Percentiles rank a stretch among this genome's conserved stretches.
Evolutionary conservation across 2,797 vertebrate genomes (phyloP).

Genomic region (Danio choprae): DNA sequence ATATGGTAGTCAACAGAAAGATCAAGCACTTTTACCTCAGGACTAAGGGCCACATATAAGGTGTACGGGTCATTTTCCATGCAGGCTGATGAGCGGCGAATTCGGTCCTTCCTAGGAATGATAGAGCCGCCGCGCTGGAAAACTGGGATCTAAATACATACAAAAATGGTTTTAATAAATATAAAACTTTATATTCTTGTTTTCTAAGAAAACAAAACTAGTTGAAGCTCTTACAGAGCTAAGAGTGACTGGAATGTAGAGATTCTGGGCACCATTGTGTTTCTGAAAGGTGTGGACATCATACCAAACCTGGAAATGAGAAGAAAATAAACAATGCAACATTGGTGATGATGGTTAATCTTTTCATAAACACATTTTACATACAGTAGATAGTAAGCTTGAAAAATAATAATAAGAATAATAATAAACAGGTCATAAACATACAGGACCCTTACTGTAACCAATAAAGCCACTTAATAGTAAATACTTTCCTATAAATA

Average conservation of each 20-base stretch:
- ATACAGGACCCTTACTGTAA: no score
- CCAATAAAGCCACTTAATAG: no score
- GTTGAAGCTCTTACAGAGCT: slow-evolving; percentile 79
- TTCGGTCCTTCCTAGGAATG: slow-evolving; percentile 85
- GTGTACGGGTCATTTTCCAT: slow-evolving; percentile 91
- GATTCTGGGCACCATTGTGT: slow-evolving; percentile 86
- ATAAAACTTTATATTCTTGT: background rate
- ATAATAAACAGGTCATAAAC: no score
- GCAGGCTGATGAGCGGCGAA: slow-evolving; percentile 86
- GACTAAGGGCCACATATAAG: slow-evolving; percentile 84
- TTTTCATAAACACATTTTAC: no score
- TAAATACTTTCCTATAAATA: no score
- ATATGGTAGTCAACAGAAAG: background rate
- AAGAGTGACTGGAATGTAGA: slow-evolving; percentile 89
- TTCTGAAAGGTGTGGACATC: slow-evolving; percentile 87
- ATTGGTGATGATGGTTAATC: no score
- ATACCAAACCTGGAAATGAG: slow-evolving; percentile 85
- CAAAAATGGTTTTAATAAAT: background rate
- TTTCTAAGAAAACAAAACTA: background rate
- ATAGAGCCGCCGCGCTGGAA: slow-evolving; percentile 91
- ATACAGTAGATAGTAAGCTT: no score
- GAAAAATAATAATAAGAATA: no score
- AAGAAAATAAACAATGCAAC: background rate
- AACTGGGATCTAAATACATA: slow-evolving; percentile 82
- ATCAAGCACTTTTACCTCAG: slow-evolving; percentile 74